phyloP scores from a whole-genome alignment of 2,113 vertebrate species.

The Oceanites oceanicus region DNA sequence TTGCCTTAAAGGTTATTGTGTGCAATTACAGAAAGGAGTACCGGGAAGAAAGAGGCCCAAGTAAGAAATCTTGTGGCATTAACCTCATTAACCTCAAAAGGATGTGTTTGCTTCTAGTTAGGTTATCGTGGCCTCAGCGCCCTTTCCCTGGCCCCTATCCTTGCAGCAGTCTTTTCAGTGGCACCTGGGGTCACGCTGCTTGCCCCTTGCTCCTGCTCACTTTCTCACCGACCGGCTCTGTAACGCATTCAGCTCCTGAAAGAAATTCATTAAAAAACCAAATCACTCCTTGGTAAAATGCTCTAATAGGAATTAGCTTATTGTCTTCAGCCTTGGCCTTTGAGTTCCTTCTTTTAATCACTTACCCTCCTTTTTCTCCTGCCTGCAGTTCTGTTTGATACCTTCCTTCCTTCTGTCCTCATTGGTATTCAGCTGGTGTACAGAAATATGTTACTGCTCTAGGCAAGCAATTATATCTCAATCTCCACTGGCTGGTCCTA shows the following conservation, averaged over 20 bases:
- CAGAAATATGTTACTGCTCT: slow-evolving; percentile 76
- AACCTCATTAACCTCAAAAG: neutral
- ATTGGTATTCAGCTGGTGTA: slow-evolving; percentile 81
- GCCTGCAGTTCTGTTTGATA: neutral
- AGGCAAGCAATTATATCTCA: slow-evolving; percentile 82
- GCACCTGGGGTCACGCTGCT: neutral
- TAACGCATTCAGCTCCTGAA: neutral
- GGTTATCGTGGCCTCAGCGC: neutral
- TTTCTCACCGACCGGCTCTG: neutral
- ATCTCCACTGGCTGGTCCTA: slow-evolving; percentile 72
- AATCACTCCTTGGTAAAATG: neutral
- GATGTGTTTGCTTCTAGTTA: neutral
- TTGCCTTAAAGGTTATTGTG: neutral
- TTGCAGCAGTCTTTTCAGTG: neutral
- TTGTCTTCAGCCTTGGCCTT: slow-evolving; percentile 5
- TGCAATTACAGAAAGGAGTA: neutral
- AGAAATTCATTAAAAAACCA: neutral
- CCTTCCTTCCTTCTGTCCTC: slow-evolving; percentile 66
- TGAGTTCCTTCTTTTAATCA: slow-evolving; percentile 32
- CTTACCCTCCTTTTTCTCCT: slow-evolving; percentile 31
- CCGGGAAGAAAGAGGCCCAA: neutral
- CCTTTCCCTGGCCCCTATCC: neutral
- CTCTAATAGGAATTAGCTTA: neutral
- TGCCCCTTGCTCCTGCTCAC: neutral
- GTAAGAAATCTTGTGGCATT: neutral